These are phyloP conservation scores for Probosciger aterrimus DNA, from an alignment of 2,113 vertebrate genomes.

Conservation along the genomic window DNA sequence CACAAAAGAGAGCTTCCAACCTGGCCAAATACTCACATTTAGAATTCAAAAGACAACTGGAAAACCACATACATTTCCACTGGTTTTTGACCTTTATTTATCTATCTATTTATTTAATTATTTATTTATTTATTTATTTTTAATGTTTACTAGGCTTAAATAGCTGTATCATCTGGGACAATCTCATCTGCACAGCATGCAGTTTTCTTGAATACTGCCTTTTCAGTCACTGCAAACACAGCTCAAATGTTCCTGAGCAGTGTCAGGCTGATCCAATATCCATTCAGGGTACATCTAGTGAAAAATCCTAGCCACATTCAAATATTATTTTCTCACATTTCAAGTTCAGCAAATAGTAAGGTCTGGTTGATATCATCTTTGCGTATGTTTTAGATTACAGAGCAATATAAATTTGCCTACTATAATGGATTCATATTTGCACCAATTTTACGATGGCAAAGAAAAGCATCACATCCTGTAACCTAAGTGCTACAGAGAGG, in stretches of 20 bases:
- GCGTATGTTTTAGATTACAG: not conserved
- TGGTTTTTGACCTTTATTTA: not conserved
- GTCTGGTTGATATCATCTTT: not conserved
- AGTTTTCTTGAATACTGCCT: not conserved
- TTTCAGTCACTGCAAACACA: not conserved
- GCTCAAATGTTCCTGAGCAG: not conserved
- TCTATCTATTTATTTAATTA: not conserved
- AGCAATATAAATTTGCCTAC: not conserved
- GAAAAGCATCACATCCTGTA: not conserved
- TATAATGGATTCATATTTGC: not conserved
- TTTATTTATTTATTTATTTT: too few species aligned
- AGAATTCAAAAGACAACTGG: not conserved
- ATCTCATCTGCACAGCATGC: not conserved
- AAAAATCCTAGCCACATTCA: not conserved
- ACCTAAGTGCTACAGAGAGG: not conserved
- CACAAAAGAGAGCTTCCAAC: not conserved
- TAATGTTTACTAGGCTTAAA: not conserved
- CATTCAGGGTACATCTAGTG: not conserved
- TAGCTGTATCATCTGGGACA: not conserved
- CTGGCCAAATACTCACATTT: not conserved
- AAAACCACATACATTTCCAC: not conserved
- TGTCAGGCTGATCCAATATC: not conserved
- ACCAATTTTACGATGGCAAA: not conserved
- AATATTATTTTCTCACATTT: not conserved
- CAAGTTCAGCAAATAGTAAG: not conserved